These are phyloP conservation scores for Microplitis demolitor DNA, from an alignment of 1,140 invertebrate species.

Conservation along the genomic window DNA sequence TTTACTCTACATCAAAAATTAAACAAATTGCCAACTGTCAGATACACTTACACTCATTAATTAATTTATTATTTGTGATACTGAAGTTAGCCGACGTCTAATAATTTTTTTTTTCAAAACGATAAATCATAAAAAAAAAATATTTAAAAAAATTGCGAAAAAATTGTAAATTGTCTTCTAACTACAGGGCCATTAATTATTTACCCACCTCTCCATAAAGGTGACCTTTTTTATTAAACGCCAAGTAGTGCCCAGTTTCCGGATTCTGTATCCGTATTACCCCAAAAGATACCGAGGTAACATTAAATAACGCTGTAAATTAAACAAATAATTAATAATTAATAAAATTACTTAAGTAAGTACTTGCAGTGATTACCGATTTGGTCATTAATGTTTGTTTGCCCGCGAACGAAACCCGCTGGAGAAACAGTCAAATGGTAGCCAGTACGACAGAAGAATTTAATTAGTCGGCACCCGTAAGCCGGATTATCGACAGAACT, in stretches of 20 bases:
- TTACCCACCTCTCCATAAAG: slow-evolving; percentile 66
- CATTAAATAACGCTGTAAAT: slow-evolving; percentile 62
- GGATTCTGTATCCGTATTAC: slow-evolving; percentile 66
- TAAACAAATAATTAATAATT: slow-evolving; percentile 5
- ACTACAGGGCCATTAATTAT: no score
- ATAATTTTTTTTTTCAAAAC: no score
- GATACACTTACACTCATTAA: no score
- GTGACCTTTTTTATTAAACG: slow-evolving; percentile 67
- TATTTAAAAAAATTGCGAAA: no score
- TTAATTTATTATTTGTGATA: no score
- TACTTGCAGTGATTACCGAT: slow-evolving; percentile 54
- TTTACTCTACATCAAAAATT: no score
- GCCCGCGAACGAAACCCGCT: slow-evolving; percentile 63
- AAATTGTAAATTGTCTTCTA: no score
- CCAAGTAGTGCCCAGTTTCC: slow-evolving; percentile 66
- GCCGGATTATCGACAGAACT: slow-evolving; percentile 41
- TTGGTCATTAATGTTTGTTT: slow-evolving; percentile 59
- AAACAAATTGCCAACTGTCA: no score
- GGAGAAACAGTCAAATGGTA: slow-evolving; percentile 64
- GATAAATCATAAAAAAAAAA: no score
- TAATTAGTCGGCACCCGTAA: slow-evolving; percentile 54
- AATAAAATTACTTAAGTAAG: not conserved
- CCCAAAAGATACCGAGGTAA: slow-evolving; percentile 59
- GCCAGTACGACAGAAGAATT: slow-evolving; percentile 65
- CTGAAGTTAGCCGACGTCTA: no score